A percentile compares a stretch with the other conserved stretches of the same genome.
Evolutionary conservation across 2,888 invertebrate species (phyloP).

Genomic region (Drosophila pseudotakahashii): DNA sequence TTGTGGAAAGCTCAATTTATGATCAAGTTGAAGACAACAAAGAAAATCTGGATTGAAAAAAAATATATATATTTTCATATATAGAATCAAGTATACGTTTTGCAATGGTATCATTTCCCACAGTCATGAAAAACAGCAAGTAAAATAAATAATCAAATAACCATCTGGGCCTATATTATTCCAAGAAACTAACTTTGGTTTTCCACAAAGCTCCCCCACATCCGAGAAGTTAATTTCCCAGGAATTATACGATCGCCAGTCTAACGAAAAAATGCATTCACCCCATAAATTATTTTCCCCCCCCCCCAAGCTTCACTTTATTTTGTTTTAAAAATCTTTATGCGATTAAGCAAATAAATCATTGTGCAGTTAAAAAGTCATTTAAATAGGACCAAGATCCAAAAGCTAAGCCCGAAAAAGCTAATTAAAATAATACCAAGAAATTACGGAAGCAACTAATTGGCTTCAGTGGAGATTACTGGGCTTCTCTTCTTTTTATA

Average conservation of each 20-base stretch:
- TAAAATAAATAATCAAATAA: neutral
- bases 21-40: neutral
- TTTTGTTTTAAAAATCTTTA: conserved; percentile 16
- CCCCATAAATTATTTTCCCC: conserved; percentile 67
- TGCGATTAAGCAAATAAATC: conserved; percentile 61
- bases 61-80: neutral
- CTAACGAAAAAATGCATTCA: conserved; percentile 40
- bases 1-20: conserved; percentile 13
- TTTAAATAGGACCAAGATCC: conserved; percentile 61
- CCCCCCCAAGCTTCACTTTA: conserved; percentile 15
- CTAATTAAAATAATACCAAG: conserved; percentile 79
- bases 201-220: conserved; percentile 7
- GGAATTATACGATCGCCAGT: conserved; percentile 33
- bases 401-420: conserved; percentile 35
- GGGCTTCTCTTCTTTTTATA: conserved; percentile 24
- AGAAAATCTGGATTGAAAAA: neutral
- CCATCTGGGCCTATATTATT: conserved; percentile 9
- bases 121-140: conserved; percentile 6
- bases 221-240: conserved; percentile 11
- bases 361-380: conserved; percentile 54
- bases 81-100: no score
- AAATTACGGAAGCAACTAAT: conserved; percentile 79
- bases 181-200: conserved; percentile 17
- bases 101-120: neutral
- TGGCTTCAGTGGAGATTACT: conserved; percentile 52